phyloP scores from a whole-genome alignment of 92 coral and sea anemone genomes.

The Galaxea fascicularis region DNA sequence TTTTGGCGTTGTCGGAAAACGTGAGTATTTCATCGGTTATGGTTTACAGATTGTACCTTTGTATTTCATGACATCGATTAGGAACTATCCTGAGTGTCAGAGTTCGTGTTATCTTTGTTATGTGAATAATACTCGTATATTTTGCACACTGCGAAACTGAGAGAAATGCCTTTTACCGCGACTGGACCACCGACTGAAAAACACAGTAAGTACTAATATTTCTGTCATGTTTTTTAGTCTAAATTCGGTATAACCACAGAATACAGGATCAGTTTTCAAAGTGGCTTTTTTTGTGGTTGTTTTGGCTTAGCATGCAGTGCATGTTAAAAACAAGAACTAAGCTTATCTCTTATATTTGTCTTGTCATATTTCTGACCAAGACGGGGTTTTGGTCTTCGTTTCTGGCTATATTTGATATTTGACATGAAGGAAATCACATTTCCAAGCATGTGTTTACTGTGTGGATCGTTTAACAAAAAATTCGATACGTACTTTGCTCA shows the following conservation, averaged over 20 bases:
- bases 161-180: neutral
- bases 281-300: neutral
- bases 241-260: constrained; percentile 1
- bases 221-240: neutral
- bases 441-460: constrained; percentile 13
- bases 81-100: neutral
- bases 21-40: constrained; percentile 18
- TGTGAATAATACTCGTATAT: constrained; percentile 16
- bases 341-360: neutral
- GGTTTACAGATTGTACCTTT: neutral
- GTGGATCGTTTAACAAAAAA: neutral
- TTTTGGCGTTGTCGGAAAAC: constrained; percentile 22
- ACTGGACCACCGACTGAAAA: neutral
- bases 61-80: constrained; percentile 2
- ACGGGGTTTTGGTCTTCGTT: constrained; percentile 2
- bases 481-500: constrained; percentile 1
- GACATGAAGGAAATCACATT: constrained; percentile 7
- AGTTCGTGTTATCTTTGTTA: neutral
- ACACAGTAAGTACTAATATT: neutral
- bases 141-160: constrained; percentile 5
- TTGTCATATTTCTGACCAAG: neutral
- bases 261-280: neutral
- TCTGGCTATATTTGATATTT: constrained; percentile 14
- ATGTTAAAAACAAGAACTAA: neutral
- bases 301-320: neutral